Conservation (phyloP, 2,888 invertebrate genomes). For the Ophion ellenae region DNA sequence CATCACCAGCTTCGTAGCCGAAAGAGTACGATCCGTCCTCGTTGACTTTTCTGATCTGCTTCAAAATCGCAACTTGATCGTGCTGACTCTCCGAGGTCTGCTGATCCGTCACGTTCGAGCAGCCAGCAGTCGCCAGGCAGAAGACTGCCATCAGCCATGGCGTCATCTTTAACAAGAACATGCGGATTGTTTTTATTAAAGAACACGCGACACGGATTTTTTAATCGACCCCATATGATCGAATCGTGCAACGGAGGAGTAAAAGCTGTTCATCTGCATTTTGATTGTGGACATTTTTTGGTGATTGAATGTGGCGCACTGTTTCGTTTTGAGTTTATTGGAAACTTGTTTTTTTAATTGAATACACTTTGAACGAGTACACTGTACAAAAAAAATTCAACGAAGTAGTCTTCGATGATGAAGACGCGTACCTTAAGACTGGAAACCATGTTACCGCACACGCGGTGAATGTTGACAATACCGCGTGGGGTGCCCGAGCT, state of each 20-base stretch:
- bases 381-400: slow-evolving; percentile 69
- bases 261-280: not conserved
- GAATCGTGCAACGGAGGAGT: not conserved
- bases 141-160: slow-evolving; percentile 83
- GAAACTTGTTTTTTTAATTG: slow-evolving; percentile 35
- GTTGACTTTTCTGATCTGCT: slow-evolving; percentile 92
- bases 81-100: slow-evolving; percentile 87
- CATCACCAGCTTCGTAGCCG: slow-evolving; percentile 94
- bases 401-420: slow-evolving; percentile 37
- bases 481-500: slow-evolving; percentile 78
- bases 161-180: slow-evolving; percentile 80
- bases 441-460: slow-evolving; percentile 83
- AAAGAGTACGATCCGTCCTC: slow-evolving; percentile 94
- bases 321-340: slow-evolving; percentile 17
- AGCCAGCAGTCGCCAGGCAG: slow-evolving; percentile 81
- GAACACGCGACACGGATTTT: slow-evolving; percentile 50
- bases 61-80: slow-evolving; percentile 90
- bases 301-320: slow-evolving; percentile 3
- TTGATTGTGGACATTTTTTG: not conserved
- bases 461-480: slow-evolving; percentile 83
- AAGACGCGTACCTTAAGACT: slow-evolving; percentile 80
- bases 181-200: slow-evolving; percentile 34
- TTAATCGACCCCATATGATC: no score
- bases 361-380: slow-evolving; percentile 35
- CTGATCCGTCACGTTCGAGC: slow-evolving; percentile 82